A percentile compares a stretch with the other conserved stretches of the same genome.
phyloP scores from a whole-genome alignment of 1,140 invertebrate species.

The Mizuhopecten yessoensis region DNA sequence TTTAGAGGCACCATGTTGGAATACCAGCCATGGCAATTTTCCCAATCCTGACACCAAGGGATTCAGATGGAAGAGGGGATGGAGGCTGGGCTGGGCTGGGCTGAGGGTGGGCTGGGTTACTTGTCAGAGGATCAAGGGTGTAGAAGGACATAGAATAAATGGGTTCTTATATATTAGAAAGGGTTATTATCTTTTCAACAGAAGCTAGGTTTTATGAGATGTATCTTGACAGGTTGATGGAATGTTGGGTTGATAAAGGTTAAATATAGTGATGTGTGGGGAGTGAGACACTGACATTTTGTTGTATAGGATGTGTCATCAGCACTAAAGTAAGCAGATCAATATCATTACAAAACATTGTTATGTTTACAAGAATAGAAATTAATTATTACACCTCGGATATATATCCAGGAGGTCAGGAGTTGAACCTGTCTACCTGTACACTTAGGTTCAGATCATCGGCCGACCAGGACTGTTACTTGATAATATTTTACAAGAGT shows the following conservation, averaged over 20 bases:
- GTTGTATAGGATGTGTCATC: neutral
- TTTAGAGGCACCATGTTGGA: no score
- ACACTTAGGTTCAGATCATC: no score
- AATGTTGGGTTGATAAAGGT: neutral
- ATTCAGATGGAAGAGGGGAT: no score
- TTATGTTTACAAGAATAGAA: no score
- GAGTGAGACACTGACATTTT: neutral
- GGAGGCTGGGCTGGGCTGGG: no score
- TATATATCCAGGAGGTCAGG: no score
- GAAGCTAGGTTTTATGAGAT: neutral
- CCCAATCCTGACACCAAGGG: no score
- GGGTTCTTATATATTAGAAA: neutral
- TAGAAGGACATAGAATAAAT: neutral
- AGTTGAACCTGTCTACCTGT: no score
- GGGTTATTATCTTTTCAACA: neutral
- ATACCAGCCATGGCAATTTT: no score
- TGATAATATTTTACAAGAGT: no score
- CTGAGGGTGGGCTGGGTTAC: neutral
- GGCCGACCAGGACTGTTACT: no score
- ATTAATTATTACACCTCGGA: no score
- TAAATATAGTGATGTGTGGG: neutral
- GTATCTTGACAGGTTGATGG: neutral
- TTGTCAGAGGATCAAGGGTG: neutral
- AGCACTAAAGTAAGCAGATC: neutral
- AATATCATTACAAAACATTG: neutral